Evolutionary conservation across 2,888 invertebrate genomes (phyloP).

Genomic region (Coecobrya sp.): DNA sequence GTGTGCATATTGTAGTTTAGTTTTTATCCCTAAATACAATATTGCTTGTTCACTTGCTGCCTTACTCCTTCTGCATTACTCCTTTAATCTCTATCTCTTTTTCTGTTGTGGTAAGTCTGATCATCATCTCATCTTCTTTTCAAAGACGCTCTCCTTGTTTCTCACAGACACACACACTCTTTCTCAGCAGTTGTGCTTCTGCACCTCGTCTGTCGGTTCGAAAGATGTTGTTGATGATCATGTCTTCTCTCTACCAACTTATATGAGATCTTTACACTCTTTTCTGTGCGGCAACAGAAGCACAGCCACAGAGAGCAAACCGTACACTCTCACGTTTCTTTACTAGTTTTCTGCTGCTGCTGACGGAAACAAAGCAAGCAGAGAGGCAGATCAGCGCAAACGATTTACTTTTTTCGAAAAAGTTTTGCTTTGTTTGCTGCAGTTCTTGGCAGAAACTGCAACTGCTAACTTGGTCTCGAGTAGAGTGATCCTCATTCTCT

Average conservation of each 20-base stretch:
- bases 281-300: conserved; percentile 55
- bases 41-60: conserved; percentile 41
- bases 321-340: conserved; percentile 18
- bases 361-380: conserved; percentile 53
- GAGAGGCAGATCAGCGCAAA: not conserved
- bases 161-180: not conserved
- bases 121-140: conserved; percentile 42
- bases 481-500: not conserved
- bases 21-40: conserved; percentile 41
- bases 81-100: not conserved
- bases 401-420: not conserved
- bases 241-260: conserved; percentile 14
- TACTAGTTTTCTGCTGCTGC: conserved; percentile 26
- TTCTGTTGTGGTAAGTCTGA: conserved; percentile 2
- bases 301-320: not conserved
- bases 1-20: not conserved
- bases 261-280: conserved; percentile 22
- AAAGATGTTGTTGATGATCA: conserved; percentile 33
- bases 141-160: conserved; percentile 25
- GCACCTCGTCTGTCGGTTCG: conserved; percentile 56
- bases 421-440: conserved; percentile 62
- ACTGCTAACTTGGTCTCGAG: conserved; percentile 64
- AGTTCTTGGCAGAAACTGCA: conserved; percentile 79
- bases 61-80: conserved; percentile 41
- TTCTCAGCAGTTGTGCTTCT: conserved; percentile 53